These are phyloP conservation scores for Potorous gilbertii DNA, from an alignment of 2,797 vertebrate species.

Conservation along the genomic window DNA sequence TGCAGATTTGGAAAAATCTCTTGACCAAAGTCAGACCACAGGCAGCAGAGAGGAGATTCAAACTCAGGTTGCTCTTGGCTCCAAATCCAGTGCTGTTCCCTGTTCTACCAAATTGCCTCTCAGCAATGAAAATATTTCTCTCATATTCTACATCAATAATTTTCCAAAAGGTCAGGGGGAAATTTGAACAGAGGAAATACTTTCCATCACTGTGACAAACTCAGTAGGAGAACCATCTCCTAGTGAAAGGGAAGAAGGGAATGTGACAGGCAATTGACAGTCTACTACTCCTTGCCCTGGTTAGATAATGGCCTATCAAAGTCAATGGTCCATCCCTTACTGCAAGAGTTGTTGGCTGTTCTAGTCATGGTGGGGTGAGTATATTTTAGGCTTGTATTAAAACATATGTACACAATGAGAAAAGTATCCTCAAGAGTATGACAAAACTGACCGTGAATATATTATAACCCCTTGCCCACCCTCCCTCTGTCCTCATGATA, in stretches of 20 bases:
- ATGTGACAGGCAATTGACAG: not conserved
- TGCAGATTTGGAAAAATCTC: not conserved
- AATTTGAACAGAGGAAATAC: not conserved
- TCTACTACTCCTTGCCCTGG: not conserved
- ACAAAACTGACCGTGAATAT: not conserved
- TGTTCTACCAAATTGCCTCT: not conserved
- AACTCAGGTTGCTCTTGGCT: not conserved
- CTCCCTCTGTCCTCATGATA: not conserved
- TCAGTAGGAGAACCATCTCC: not conserved
- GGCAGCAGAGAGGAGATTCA: not conserved
- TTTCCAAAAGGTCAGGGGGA: not conserved
- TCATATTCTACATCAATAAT: not conserved
- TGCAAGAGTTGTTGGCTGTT: not conserved
- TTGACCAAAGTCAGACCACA: not conserved
- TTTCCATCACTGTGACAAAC: not conserved
- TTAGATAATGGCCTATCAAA: conserved; percentile 2
- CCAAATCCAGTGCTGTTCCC: not conserved
- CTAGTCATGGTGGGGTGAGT: not conserved
- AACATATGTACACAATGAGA: not conserved
- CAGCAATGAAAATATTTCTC: not conserved
- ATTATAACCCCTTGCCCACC: not conserved
- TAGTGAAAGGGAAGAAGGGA: not conserved
- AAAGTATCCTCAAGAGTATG: not conserved
- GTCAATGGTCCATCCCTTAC: not conserved
- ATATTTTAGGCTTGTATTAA: not conserved